Evolutionary conservation across 2,888 invertebrate species (phyloP), one percentile per base, ranked within the genome.

Genomic region (Saturnia japonica): DNA sequence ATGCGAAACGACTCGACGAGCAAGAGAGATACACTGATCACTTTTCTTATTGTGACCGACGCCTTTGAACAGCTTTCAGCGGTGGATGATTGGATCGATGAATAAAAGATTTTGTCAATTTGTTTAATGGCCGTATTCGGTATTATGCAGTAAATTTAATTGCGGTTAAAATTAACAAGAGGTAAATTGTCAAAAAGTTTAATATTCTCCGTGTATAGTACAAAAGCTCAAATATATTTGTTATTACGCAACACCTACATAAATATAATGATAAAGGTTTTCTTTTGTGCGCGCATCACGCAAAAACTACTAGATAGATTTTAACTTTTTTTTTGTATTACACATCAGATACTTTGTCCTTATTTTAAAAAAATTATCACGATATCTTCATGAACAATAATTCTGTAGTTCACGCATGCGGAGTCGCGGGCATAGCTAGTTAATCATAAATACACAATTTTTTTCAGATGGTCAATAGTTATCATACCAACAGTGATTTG

Each of bases 31-130:
- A 68, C 19, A 64, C 40, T 64, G 66, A 68, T 73, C 73, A 81
- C 80, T 85, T 86, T 88, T 84, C 82, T 85, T 86, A 86, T 88
- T 88, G 85, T 81, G 84, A 77, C 84, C 82, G 85, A 88, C 93
- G 91, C 93, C 93, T 90, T 83, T 86, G 82, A 86, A 91, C 86
- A 85, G 84, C 87, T 86, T 90, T 91, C 84, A 75, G 86, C 81
- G 88, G 88, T 81, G 85, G 88, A 88, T 90, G 93, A 93, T 92
- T 91, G 92, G 91, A 87, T 81, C 82, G 83, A 89, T 93, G 93
- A 93, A 93, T 93, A 92, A 93, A 93, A 93, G 86, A 93, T 93
- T 75, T 68, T 80, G 85, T 85, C 92, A 93, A 93, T 93, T 93
- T 93, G 91, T 90, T 86, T 86, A 88, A 90, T 86, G 85, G 85